A percentile compares a stretch with the other conserved stretches of the same genome.
Evolutionary conservation across 2,888 invertebrate species (phyloP).

Genomic region (Coelopa pilipes): DNA sequence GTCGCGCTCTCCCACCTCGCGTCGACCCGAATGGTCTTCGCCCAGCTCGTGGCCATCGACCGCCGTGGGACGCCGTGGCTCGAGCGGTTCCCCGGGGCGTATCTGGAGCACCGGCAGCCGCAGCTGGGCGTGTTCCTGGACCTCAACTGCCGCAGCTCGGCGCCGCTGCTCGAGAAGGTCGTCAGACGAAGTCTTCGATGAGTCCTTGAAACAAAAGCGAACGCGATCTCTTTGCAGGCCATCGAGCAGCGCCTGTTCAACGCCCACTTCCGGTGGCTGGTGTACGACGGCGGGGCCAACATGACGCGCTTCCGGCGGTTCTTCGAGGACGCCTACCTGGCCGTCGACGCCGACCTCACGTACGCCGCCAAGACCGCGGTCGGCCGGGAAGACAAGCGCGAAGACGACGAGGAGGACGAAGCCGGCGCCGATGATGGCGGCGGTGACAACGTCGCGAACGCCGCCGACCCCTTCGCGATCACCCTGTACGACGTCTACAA

Average conservation of each 20-base stretch:
- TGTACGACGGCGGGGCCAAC: constrained; percentile 51
- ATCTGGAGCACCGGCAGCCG: constrained; percentile 48
- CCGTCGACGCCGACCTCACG: constrained; percentile 58
- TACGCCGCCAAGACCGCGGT: constrained; percentile 44
- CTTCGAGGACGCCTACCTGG: constrained; percentile 53
- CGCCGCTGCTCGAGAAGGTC: constrained; percentile 53
- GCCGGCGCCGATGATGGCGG: too few relatives aligned
- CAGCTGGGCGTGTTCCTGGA: constrained; percentile 57
- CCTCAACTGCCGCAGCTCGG: constrained; percentile 51
- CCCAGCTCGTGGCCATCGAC: constrained; percentile 48
- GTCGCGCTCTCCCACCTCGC: constrained; percentile 40
- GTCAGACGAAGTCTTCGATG: not conserved
- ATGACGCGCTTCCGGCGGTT: constrained; percentile 43
- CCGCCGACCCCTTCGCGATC: constrained; percentile 36
- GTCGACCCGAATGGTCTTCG: constrained; percentile 42
- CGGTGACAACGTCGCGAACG: too few relatives aligned
- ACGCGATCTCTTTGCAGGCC: constrained; percentile 47
- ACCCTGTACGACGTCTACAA: constrained; percentile 62
- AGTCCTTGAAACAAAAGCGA: not conserved
- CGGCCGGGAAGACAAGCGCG: too few relatives aligned
- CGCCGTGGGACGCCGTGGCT: constrained; percentile 39
- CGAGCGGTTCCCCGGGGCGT: constrained; percentile 43
- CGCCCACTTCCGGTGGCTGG: constrained; percentile 55
- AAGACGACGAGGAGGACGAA: too few relatives aligned
- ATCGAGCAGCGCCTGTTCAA: constrained; percentile 52